These are phyloP conservation scores for Melipona beecheii DNA, from an alignment of 2,888 invertebrate genomes.

Conservation along the genomic window DNA sequence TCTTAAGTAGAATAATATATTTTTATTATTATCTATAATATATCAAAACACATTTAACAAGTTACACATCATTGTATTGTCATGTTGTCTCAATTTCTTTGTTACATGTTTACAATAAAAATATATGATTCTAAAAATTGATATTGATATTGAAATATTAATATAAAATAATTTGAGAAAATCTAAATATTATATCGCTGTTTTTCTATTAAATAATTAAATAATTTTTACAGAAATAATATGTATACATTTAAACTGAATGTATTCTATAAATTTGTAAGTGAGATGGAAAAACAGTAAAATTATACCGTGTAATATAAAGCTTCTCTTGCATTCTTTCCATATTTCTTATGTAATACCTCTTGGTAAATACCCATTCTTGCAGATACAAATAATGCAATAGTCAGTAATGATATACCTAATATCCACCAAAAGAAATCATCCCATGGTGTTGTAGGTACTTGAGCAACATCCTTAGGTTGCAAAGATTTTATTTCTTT, in stretches of 20 bases:
- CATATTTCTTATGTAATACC: slow-evolving; percentile 91
- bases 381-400: slow-evolving; percentile 96
- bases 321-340: slow-evolving; percentile 96
- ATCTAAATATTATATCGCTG: not conserved
- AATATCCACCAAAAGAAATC: slow-evolving; percentile 88
- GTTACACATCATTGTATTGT: no score
- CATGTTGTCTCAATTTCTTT: no score
- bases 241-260: not conserved
- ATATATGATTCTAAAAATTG: no score
- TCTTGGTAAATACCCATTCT: slow-evolving; percentile 98
- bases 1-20: no score
- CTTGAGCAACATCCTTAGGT: slow-evolving; percentile 81
- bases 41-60: no score
- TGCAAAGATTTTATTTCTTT: slow-evolving; percentile 87
- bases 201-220: not conserved
- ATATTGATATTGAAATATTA: no score
- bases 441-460: slow-evolving; percentile 81
- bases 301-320: slow-evolving; percentile 90
- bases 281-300: not conserved
- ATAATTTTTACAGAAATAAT: not conserved
- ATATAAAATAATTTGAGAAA: not conserved
- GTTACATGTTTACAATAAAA: no score
- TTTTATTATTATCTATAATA: no score
- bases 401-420: slow-evolving; percentile 93
- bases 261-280: not conserved